Evolutionary conservation across 2,888 invertebrate genomes (phyloP), one percentile per base, ranked within the genome.

Genomic region (Ophion ellenae): DNA sequence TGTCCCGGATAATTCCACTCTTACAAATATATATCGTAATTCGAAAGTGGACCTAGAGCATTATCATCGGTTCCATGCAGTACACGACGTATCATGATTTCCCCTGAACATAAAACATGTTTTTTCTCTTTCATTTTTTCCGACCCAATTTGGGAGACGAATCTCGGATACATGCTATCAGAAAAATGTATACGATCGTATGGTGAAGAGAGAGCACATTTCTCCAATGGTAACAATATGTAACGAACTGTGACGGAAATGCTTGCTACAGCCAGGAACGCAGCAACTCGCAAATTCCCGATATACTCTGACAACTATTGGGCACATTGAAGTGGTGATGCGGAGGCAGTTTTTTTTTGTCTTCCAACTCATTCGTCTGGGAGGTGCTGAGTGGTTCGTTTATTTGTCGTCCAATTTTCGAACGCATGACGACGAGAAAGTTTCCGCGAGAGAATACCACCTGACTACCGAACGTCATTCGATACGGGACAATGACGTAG

Each of bases 341-440:
- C 36, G 40, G 69, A 74, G 14, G 71, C 67, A 57, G 40, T 63
- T 57, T n/a, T 28, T 28, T 57, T 73, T 53, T 45, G 45, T 69
- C 59, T 32, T 59, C 17, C 24, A 2, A 40, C 70, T 40, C 61
- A 61, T 17, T 20, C 73, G 81, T 77, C 74, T 88, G 88, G 88
- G 88, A 88, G 88, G 88, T 88, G 88, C 86, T 83, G 83, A 87
- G 88, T 87, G 85, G 86, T 85, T 82, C 82, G 80, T 84, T 73
- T 75, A 73, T 85, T 73, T 76, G 45, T 70, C 36, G 63, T 45
- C 64, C n/a, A 14, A 40, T 67, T 64, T 24, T 28, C 67, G 74
- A 74, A 59, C 59, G 67, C 53, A 53, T 53, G 3, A 36, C 53
- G 32, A 66, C 36, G 36, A 53, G 32, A 67, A 67, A 32, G 32